Conservation (phyloP, 1,140 invertebrate species). For the Drosophila pectinifera region DNA sequence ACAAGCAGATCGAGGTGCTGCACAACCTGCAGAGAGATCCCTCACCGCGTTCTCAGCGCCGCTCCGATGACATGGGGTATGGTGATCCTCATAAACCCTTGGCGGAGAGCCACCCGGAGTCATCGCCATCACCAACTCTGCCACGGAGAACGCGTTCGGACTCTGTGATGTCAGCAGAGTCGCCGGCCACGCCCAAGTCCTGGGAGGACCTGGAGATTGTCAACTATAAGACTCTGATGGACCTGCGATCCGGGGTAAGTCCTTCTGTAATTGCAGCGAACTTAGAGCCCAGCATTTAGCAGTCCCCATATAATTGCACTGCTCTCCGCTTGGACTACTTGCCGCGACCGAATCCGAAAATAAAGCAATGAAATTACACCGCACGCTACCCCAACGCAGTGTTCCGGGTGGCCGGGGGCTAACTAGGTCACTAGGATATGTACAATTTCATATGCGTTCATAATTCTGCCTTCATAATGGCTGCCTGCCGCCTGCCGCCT, state of each 20-base stretch:
- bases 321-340: slow-evolving; percentile 1
- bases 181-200: slow-evolving; percentile 59
- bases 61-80: slow-evolving; percentile 18
- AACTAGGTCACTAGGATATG: slow-evolving; percentile 81
- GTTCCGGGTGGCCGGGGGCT: slow-evolving; percentile 12
- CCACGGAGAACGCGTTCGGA: background rate
- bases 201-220: slow-evolving; percentile 87
- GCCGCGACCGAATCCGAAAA: slow-evolving; percentile 12
- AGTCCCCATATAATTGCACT: slow-evolving; percentile 31
- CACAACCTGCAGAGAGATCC: slow-evolving; percentile 87
- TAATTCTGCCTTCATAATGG: slow-evolving; percentile 73
- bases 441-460: slow-evolving; percentile 76
- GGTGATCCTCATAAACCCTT: background rate
- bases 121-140: slow-evolving; percentile 18
- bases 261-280: slow-evolving; percentile 25
- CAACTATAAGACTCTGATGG: slow-evolving; percentile 85
- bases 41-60: slow-evolving; percentile 83
- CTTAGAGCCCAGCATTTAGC: slow-evolving; percentile 37
- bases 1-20: slow-evolving; percentile 88
- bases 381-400: slow-evolving; percentile 50
- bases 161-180: slow-evolving; percentile 14
- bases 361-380: slow-evolving; percentile 46
- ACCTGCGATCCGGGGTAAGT: slow-evolving; percentile 87
- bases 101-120: background rate
- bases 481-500: slow-evolving; percentile 36